Conservation (phyloP, 2,113 vertebrate genomes). For the Proteles cristata region DNA sequence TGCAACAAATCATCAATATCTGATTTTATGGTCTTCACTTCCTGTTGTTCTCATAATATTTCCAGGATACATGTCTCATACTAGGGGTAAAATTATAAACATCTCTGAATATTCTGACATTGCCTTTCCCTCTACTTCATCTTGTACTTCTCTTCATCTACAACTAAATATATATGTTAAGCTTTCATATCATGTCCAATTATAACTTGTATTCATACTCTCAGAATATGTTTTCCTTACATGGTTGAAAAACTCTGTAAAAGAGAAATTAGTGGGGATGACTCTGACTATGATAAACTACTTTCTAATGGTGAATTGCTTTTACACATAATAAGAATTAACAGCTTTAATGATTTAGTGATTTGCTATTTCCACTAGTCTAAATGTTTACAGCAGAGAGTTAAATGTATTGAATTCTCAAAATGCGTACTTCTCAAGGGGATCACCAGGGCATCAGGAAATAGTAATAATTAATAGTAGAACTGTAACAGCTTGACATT, state of each 20-base stretch:
- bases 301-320: neutral
- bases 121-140: neutral
- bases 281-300: neutral
- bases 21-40: neutral
- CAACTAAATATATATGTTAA: neutral
- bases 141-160: neutral
- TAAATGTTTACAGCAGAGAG: neutral
- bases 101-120: neutral
- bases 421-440: neutral
- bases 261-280: neutral
- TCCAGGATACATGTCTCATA: neutral
- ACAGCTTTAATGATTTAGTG: neutral
- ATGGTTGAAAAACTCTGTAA: neutral
- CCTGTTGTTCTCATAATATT: neutral
- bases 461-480: neutral
- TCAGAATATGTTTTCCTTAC: neutral
- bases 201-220: neutral
- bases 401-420: neutral
- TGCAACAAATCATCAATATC: neutral
- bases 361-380: neutral
- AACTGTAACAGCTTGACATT: slow-evolving; percentile 21
- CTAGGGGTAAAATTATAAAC: neutral
- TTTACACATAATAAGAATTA: slow-evolving; percentile 1
- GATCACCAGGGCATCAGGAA: neutral
- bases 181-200: neutral